These are phyloP conservation scores for Apotomis capreana DNA, from an alignment of 2,888 invertebrate species.

Conservation along the genomic window DNA sequence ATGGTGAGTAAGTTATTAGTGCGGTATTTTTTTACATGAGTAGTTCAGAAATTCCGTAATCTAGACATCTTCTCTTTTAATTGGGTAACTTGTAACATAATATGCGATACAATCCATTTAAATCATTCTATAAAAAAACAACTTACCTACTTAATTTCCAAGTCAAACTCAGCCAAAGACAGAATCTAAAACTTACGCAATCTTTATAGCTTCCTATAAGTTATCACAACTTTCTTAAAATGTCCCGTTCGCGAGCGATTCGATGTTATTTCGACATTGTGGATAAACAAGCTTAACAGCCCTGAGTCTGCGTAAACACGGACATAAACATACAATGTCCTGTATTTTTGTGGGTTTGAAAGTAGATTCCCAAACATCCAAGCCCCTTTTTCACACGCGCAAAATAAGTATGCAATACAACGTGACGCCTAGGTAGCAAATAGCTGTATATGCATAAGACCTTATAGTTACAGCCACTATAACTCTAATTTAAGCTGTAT, in stretches of 20 bases:
- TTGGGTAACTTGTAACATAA: no score
- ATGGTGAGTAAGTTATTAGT: no score
- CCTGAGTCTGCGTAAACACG: slow-evolving; percentile 37
- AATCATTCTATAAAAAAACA: no score
- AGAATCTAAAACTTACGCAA: background rate
- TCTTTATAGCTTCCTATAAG: slow-evolving; percentile 9
- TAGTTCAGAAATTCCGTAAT: no score
- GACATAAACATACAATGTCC: slow-evolving; percentile 40
- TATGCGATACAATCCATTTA: no score
- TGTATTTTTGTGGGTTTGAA: slow-evolving; percentile 33
- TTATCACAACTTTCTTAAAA: slow-evolving; percentile 31
- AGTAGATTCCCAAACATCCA: slow-evolving; percentile 25
- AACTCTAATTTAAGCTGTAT: no score
- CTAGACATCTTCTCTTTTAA: no score
- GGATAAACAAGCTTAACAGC: slow-evolving; percentile 40
- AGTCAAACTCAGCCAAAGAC: background rate
- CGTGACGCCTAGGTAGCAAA: background rate
- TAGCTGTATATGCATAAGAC: no score
- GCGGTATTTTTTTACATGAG: no score
- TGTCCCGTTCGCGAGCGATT: slow-evolving; percentile 18
- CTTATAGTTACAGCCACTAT: no score
- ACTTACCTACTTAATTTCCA: background rate
- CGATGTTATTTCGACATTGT: slow-evolving; percentile 37
- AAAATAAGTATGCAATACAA: background rate
- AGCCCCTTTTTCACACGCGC: background rate